These are phyloP conservation scores for Danaus chrysippus DNA, from an alignment of 2,888 invertebrate genomes.

Conservation along the genomic window DNA sequence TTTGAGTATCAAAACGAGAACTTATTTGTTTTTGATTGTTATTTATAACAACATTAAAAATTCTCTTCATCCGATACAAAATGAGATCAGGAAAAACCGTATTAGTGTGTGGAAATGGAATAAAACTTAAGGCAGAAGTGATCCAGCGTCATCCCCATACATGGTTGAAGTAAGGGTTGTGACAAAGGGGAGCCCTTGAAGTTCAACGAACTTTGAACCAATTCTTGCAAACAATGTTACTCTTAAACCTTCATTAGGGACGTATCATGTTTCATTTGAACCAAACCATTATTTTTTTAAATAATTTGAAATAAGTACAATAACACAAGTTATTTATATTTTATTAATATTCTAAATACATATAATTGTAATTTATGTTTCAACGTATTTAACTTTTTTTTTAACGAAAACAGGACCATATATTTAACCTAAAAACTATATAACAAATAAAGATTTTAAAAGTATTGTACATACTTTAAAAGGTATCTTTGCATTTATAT, in stretches of 20 bases:
- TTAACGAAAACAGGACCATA: too few relatives aligned
- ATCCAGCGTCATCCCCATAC: slow-evolving; percentile 15
- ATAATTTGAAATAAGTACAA: too few relatives aligned
- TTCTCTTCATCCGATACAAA: background rate
- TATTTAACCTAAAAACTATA: too few relatives aligned
- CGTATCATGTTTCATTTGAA: background rate
- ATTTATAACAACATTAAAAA: background rate
- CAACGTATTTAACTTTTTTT: too few relatives aligned
- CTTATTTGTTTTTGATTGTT: background rate
- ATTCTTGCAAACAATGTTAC: slow-evolving; percentile 41
- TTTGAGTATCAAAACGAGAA: background rate
- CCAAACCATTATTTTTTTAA: background rate
- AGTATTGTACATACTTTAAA: too few relatives aligned
- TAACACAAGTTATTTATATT: too few relatives aligned
- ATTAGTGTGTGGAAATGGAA: slow-evolving; percentile 1
- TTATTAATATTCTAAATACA: too few relatives aligned
- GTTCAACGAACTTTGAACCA: slow-evolving; percentile 62
- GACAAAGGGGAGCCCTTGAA: slow-evolving; percentile 33
- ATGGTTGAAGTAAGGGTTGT: slow-evolving; percentile 29
- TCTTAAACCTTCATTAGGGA: slow-evolving; percentile 16
- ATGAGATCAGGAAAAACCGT: background rate
- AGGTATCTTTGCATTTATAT: too few relatives aligned
- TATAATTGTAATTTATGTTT: too few relatives aligned
- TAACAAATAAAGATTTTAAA: too few relatives aligned
- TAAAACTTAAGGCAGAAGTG: slow-evolving; percentile 4